Evolutionary conservation across 2,113 vertebrate species (phyloP).

Genomic region (Entomyzon cyanotis): DNA sequence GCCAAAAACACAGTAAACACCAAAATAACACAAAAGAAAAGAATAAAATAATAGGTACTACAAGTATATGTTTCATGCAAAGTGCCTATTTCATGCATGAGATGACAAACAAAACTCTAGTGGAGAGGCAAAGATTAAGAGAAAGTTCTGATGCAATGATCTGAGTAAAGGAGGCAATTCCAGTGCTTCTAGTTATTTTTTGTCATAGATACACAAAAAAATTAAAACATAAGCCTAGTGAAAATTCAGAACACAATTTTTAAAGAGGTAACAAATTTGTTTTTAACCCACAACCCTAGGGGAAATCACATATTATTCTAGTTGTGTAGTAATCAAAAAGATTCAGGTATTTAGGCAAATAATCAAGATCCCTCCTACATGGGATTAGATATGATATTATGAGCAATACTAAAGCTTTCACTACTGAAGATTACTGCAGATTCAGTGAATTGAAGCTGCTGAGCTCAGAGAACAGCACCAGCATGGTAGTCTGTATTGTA

Average conservation of each 20-base stretch:
- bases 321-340: not conserved
- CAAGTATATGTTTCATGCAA: not conserved
- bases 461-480: not conserved
- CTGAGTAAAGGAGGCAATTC: not conserved
- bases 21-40: not conserved
- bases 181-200: not conserved
- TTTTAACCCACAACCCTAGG: not conserved
- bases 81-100: not conserved
- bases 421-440: not conserved
- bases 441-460: not conserved
- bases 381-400: not conserved
- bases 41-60: not conserved
- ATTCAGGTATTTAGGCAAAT: not conserved
- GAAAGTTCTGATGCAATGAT: conserved; percentile 13
- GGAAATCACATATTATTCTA: not conserved
- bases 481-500: not conserved
- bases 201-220: not conserved
- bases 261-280: not conserved
- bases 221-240: not conserved
- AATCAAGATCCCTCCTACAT: not conserved
- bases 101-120: conserved; percentile 5
- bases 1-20: not conserved
- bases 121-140: conserved; percentile 9
- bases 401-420: not conserved
- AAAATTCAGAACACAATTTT: not conserved